Evolutionary conservation across 2,113 vertebrate genomes (phyloP).

Genomic region (Scophthalmus maximus): DNA sequence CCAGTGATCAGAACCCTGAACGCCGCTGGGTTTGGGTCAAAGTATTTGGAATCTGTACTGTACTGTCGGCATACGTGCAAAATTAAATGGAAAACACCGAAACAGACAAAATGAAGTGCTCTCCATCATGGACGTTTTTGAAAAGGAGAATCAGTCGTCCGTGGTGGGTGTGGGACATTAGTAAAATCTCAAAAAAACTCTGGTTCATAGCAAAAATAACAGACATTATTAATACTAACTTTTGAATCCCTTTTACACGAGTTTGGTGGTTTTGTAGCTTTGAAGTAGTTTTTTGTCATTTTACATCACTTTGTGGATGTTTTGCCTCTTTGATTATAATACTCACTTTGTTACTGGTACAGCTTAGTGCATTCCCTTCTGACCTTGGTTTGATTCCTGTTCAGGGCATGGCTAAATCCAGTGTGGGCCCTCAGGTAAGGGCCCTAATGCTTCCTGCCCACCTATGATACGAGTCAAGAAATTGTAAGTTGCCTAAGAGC

Average conservation of each 20-base stretch:
- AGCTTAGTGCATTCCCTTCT: too few relatives aligned
- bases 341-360: too few relatives aligned
- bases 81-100: constrained; percentile 32
- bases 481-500: too few relatives aligned
- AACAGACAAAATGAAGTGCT: constrained; percentile 20
- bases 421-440: too few relatives aligned
- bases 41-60: constrained; percentile 14
- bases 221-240: background rate
- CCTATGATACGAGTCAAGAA: too few relatives aligned
- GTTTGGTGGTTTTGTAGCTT: background rate
- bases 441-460: too few relatives aligned
- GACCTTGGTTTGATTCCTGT: too few relatives aligned
- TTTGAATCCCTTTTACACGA: background rate
- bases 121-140: background rate
- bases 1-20: constrained; percentile 32
- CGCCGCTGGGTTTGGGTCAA: constrained; percentile 12
- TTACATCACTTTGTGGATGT: background rate
- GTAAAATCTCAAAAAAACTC: background rate
- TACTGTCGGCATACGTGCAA: background rate
- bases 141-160: background rate
- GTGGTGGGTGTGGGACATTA: background rate
- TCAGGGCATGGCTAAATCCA: too few relatives aligned
- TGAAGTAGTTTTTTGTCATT: background rate
- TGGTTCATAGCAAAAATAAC: background rate
- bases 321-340: background rate